phyloP scores from a whole-genome alignment of 2,113 vertebrate genomes.

The Okapia johnstoni region DNA sequence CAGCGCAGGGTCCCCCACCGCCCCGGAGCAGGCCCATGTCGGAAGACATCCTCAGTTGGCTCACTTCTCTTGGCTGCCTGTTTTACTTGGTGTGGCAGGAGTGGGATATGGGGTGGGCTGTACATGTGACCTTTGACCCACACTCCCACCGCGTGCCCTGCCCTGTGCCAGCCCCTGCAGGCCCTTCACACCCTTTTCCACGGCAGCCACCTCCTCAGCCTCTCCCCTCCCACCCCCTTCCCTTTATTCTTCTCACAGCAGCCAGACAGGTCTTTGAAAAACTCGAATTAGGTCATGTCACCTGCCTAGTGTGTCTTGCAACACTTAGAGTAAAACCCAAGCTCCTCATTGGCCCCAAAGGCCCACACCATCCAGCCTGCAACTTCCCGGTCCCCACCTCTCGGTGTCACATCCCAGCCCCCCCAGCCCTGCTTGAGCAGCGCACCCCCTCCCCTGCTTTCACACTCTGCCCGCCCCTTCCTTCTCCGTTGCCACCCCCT shows the following conservation, averaged over 20 bases:
- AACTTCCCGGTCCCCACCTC: neutral
- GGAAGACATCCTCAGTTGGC: neutral
- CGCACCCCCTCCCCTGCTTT: neutral
- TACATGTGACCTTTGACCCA: no score
- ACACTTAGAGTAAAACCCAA: neutral
- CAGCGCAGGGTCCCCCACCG: rapidly evolving
- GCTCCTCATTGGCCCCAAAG: neutral
- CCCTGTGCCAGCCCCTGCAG: neutral
- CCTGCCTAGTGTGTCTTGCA: neutral
- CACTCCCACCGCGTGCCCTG: neutral
- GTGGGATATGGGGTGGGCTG: neutral
- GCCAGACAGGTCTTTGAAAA: neutral
- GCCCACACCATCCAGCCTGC: rapidly evolving
- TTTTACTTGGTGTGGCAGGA: neutral
- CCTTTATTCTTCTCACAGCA: neutral
- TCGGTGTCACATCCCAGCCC: neutral
- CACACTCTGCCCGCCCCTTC: neutral
- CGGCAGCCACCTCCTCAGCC: neutral
- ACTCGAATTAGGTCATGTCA: neutral
- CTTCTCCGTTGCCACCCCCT: rapidly evolving
- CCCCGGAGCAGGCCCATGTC: neutral
- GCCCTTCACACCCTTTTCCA: no score
- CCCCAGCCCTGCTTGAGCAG: neutral
- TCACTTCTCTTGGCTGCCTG: neutral
- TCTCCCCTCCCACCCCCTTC: neutral